A percentile compares a stretch with the other conserved stretches of the same genome.
phyloP scores from a whole-genome alignment of 2,113 vertebrate genomes.

The Stomatorhinus ivindoensis region DNA sequence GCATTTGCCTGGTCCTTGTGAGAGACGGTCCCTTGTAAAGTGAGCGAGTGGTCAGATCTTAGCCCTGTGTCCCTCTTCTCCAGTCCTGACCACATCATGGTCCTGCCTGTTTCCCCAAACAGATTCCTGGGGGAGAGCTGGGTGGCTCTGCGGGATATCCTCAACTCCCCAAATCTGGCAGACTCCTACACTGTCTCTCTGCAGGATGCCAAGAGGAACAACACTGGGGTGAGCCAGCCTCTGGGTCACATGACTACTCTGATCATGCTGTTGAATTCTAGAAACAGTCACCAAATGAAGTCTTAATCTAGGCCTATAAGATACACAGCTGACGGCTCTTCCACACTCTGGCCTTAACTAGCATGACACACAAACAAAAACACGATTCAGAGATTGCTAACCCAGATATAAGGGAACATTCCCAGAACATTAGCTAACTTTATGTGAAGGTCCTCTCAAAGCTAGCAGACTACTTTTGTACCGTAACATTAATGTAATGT shows the following conservation, averaged over 20 bases:
- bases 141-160: slow-evolving; percentile 72
- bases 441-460: neutral
- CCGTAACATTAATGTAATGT: neutral
- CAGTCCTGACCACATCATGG: neutral
- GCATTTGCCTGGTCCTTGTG: neutral
- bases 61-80: slow-evolving; percentile 8
- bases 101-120: neutral
- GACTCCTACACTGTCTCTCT: slow-evolving; percentile 76
- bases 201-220: slow-evolving; percentile 78
- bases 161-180: slow-evolving; percentile 68
- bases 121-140: slow-evolving; percentile 84
- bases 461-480: neutral
- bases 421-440: neutral
- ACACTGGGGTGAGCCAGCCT: slow-evolving; percentile 69
- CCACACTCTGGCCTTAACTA: neutral
- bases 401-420: neutral
- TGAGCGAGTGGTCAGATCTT: neutral
- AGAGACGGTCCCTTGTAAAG: neutral
- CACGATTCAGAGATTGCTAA: neutral
- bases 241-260: neutral
- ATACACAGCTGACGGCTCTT: neutral
- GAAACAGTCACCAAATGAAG: neutral
- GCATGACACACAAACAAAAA: neutral
- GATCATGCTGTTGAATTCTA: neutral
- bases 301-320: neutral